Base-by-base conservation (phyloP, 2,888 invertebrate genomes). In the Parelbella ahira region DNA sequence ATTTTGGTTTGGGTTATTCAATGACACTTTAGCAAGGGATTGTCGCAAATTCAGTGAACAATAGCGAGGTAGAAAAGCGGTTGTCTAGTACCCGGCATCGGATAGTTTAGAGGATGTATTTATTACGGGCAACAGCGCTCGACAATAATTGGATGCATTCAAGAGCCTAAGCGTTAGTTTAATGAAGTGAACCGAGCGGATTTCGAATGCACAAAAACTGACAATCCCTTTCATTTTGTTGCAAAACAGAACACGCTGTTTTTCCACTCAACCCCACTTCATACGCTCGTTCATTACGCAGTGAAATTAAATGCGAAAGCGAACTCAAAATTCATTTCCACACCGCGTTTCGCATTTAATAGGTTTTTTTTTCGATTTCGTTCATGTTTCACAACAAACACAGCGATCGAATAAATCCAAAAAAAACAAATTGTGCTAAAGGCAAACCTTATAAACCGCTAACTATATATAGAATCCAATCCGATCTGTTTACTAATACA, bases 91-190 rank as follows among this genome's bases (percentile, higher is more conserved):
- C 2, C 33, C 18, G 15, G 8, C 11, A 23, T 36, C 34, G 27
- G 23, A 32, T 34, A 36, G 11, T 34, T 7, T 19, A 8, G 10
- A 13, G 34, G 8, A 42, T 29, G 8, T 34, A 29, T 34, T 34
- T 42, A 29, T 36, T 29, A 6, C 20, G 21, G 36, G 12, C 42
- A 13, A 21, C 7, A 12, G 28, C 21, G 21, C 8, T 27, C 24
- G 19, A 24, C 36, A 25, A 21, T 34, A 39, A 34, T 21, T 30
- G 37, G 32, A 21, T 28, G 37, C 33, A 38, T 37, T 44, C 52
- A 58, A 53, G 48, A 36, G 52, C 36, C 42, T n/a, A n/a, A 47
- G 55, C 52, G 60, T 64, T 63, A 63, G 49, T 53, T 34, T 66
- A 62, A 64, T 65, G 56, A 63, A 65, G 56, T 54, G 51, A 48